Percentiles rank a stretch among this genome's conserved stretches.
These are phyloP conservation scores for Sebastes schlegelii DNA, from an alignment of 2,113 vertebrate genomes.

Conservation along the genomic window DNA sequence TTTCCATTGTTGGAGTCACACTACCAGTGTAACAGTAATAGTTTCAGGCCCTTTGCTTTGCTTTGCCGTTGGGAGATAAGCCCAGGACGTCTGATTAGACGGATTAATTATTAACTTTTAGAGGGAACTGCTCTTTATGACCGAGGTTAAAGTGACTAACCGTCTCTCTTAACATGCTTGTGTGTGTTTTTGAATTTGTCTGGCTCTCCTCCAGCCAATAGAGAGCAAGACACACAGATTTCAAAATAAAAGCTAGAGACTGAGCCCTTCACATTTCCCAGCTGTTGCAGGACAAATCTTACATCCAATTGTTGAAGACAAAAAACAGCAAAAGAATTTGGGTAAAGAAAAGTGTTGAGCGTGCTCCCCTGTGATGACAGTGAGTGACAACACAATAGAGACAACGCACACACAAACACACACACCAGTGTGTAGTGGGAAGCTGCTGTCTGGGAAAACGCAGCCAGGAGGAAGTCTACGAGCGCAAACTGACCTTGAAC, in stretches of 20 bases:
- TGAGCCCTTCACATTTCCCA: background rate
- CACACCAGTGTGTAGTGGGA: slow-evolving; percentile 25
- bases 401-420: background rate
- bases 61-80: slow-evolving; percentile 7
- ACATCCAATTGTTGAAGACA: background rate
- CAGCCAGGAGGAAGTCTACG: slow-evolving; percentile 16
- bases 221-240: background rate
- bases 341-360: background rate
- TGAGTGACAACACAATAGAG: slow-evolving; percentile 21
- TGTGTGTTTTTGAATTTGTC: slow-evolving; percentile 29
- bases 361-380: background rate
- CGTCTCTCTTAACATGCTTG: background rate
- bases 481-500: slow-evolving; percentile 44
- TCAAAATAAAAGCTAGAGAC: slow-evolving; percentile 2
- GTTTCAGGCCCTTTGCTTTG: slow-evolving; percentile 1
- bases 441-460: slow-evolving; percentile 29
- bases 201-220: background rate
- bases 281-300: slow-evolving; percentile 4
- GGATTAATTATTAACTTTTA: slow-evolving; percentile 57
- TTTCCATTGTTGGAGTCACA: background rate
- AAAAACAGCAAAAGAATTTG: slow-evolving; percentile 10
- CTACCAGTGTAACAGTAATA: too few species aligned
- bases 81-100: background rate
- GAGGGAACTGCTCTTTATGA: slow-evolving; percentile 20
- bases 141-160: slow-evolving; percentile 14